A percentile compares a stretch with the other conserved stretches of the same genome.
phyloP scores from a whole-genome alignment of 1,140 invertebrate genomes.

The Manduca sexta region DNA sequence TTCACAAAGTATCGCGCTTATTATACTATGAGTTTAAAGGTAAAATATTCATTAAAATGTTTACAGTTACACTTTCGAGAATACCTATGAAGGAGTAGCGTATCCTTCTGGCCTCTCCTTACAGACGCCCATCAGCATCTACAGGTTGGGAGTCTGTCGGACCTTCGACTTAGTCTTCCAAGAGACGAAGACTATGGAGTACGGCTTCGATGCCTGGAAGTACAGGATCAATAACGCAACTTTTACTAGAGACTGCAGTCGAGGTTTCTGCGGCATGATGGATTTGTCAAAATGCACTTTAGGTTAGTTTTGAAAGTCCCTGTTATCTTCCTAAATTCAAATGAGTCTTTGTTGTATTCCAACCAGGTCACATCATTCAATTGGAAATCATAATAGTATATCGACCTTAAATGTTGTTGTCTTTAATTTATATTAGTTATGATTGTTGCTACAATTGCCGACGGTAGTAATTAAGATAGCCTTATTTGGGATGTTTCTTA shows the following conservation, averaged over 20 bases:
- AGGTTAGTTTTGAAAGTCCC: constrained; percentile 75
- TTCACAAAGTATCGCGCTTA: not conserved
- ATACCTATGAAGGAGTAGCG: constrained; percentile 74
- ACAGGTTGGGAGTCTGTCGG: constrained; percentile 78
- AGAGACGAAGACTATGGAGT: constrained; percentile 51
- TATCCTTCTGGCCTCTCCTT: constrained; percentile 74
- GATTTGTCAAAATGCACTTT: constrained; percentile 81
- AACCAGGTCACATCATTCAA: too few species aligned
- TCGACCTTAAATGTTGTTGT: too few species aligned
- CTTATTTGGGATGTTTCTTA: too few species aligned
- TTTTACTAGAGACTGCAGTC: constrained; percentile 63
- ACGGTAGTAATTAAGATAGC: too few species aligned
- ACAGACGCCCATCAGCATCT: constrained; percentile 72
- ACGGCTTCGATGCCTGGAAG: constrained; percentile 61
- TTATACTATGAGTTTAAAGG: too few species aligned
- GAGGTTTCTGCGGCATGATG: constrained; percentile 74
- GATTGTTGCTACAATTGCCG: too few species aligned
- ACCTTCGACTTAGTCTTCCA: constrained; percentile 72
- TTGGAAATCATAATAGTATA: too few species aligned
- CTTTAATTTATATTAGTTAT: too few species aligned
- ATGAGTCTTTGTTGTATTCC: too few species aligned
- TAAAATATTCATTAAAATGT: not conserved
- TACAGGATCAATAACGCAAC: constrained; percentile 61
- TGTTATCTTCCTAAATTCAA: too few species aligned
- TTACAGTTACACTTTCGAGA: constrained; percentile 15